Base-by-base conservation (phyloP, 2,888 invertebrate genomes). In the Tinea semifulvella region DNA sequence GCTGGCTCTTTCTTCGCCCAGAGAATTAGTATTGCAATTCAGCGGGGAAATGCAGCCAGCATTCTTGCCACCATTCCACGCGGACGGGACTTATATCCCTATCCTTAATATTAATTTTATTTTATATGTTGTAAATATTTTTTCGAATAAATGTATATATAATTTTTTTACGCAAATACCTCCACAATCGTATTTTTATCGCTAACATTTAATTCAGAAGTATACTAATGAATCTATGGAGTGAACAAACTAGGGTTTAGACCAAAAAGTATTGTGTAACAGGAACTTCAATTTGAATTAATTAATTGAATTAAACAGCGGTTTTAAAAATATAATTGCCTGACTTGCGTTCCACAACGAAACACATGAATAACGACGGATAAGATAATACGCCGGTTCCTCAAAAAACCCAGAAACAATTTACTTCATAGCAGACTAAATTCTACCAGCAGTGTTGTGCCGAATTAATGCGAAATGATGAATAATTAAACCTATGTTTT, bases 401-500 rank as follows among this genome's bases (percentile, higher is more conserved):
- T 11, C 13, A 18, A 36, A 31, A 36, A 8, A 36, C 28, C 18
- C 31, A 31, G 31, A 31, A 14, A n/a, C n/a, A n/a, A 31, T 31
- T 31, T 13, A n/a, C 4, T 4, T 7, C n/a, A 31, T 31, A 14
- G 31, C 31, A 13, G n/a, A 3, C n/a, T n/a, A 14, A 31, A 31
- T 31, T 54, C 55, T 53, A 55, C 50, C 50, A 50, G 48, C 39
- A 52, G 48, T 55, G 55, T 57, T 50, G 52, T 56, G 58, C 53
- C 8, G 55, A 62, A 63, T 65, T 58, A 60, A 65, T 59, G 56
- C 53, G 43, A 60, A 57, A 58, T 64, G 59, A 63, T 62, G 63
- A 63, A 69, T 67, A 65, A 64, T 67, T 61, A 63, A 62, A 63
- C 14, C 22, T 60, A 48, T 53, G 56, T 56, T 65, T 63, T 56